phyloP scores from a whole-genome alignment of 2,797 vertebrate genomes.

The Sebastiscus albofasciatus region DNA sequence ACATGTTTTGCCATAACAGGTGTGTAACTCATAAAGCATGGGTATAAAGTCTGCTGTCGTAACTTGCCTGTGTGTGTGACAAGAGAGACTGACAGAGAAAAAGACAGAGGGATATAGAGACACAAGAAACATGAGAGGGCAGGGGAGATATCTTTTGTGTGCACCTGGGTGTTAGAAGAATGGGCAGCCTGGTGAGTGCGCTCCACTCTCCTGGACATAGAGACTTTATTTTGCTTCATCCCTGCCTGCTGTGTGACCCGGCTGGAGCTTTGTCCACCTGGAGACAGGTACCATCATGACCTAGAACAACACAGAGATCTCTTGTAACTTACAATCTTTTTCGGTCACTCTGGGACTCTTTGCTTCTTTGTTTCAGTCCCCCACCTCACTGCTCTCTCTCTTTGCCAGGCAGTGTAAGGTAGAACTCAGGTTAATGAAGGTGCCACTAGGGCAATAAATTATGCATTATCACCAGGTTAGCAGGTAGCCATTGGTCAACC shows the following conservation, averaged over 20 bases:
- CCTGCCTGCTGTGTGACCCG: constrained; percentile 7
- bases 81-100: neutral
- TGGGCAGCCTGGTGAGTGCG: constrained; percentile 21
- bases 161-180: constrained; percentile 29
- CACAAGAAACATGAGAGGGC: constrained; percentile 31
- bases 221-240: constrained; percentile 26
- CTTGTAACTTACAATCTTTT: constrained; percentile 8
- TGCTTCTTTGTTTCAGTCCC: constrained; percentile 20
- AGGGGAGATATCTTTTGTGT: constrained; percentile 19
- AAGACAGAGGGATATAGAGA: neutral
- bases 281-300: constrained; percentile 29
- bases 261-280: constrained; percentile 7
- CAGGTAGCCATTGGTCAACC: constrained; percentile 25
- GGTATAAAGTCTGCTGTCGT: constrained; percentile 45
- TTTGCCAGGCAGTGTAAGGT: constrained; percentile 75
- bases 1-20: constrained; percentile 19
- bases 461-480: constrained; percentile 43
- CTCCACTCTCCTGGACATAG: neutral
- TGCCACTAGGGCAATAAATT: constrained; percentile 42
- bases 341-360: constrained; percentile 17
- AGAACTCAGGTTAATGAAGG: constrained; percentile 36
- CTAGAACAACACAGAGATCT: constrained; percentile 12
- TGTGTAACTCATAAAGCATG: constrained; percentile 15
- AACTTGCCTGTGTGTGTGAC: neutral
- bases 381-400: constrained; percentile 9